Evolutionary conservation across 2,113 vertebrate genomes (phyloP).

Genomic region (Hyperoodon ampullatus): DNA sequence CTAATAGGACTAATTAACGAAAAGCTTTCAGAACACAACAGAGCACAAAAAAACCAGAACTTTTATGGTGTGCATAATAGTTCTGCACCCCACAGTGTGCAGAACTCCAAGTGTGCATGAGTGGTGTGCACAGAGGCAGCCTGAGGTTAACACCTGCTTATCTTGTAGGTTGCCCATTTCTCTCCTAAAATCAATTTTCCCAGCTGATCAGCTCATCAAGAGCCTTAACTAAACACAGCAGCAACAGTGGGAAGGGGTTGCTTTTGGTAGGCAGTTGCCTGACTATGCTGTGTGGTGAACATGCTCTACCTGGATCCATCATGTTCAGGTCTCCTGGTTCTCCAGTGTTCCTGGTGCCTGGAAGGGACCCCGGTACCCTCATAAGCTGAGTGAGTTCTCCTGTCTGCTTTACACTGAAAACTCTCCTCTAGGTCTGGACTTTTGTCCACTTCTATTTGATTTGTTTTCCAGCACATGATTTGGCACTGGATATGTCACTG

Average conservation of each 20-base stretch:
- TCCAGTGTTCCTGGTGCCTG: not conserved
- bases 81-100: no score
- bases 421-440: not conserved
- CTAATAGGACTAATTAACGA: not conserved
- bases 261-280: not conserved
- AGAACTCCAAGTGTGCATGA: not conserved
- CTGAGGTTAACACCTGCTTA: not conserved
- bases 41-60: not conserved
- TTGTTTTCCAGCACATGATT: not conserved
- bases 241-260: not conserved
- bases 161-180: not conserved
- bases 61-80: no score
- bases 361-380: fast-evolving
- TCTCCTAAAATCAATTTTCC: not conserved
- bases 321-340: not conserved
- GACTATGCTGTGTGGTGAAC: not conserved
- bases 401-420: not conserved
- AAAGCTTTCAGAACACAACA: not conserved
- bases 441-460: not conserved
- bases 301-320: not conserved
- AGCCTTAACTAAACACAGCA: not conserved
- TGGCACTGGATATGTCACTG: not conserved
- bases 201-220: not conserved
- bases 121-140: not conserved
- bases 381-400: not conserved